Evolutionary conservation across 2,888 invertebrate genomes (phyloP).

Genomic region (Brachypterus glaber): DNA sequence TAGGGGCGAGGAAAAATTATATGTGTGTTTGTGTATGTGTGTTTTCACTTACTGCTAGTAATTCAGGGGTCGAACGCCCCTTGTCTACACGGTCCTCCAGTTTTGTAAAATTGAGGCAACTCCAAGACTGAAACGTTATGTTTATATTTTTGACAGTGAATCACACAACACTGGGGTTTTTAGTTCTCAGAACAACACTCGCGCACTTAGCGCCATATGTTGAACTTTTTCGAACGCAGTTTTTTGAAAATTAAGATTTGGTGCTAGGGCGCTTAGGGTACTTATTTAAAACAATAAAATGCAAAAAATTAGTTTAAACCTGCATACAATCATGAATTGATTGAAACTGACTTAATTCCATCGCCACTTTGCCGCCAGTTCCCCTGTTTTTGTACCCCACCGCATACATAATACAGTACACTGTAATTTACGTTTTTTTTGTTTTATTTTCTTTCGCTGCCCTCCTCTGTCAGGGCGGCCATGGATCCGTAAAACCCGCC

Average conservation of each 20-base stretch:
- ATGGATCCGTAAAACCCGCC: conserved; percentile 44
- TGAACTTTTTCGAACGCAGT: too few relatives aligned
- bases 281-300: conserved; percentile 19
- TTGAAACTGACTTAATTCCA: conserved; percentile 43
- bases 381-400: conserved; percentile 36
- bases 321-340: conserved; percentile 42
- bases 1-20: too few relatives aligned
- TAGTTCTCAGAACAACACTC: conserved; percentile 22
- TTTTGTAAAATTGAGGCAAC: conserved; percentile 30
- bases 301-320: conserved; percentile 20
- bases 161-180: too few relatives aligned
- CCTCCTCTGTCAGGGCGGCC: conserved; percentile 43
- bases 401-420: conserved; percentile 39
- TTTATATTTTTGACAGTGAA: conserved; percentile 3
- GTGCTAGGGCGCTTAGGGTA: too few relatives aligned
- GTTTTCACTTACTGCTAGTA: conserved; percentile 38
- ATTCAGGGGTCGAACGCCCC: conserved; percentile 41
- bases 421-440: conserved; percentile 42
- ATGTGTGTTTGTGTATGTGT: not conserved
- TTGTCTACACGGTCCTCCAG: conserved; percentile 42
- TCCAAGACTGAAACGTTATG: not conserved
- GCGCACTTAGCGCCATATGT: conserved; percentile 20
- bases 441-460: conserved; percentile 39
- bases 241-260: too few relatives aligned
- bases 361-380: conserved; percentile 36